Conservation (phyloP, 2,113 vertebrate genomes). For the Catharus fuscescens region DNA sequence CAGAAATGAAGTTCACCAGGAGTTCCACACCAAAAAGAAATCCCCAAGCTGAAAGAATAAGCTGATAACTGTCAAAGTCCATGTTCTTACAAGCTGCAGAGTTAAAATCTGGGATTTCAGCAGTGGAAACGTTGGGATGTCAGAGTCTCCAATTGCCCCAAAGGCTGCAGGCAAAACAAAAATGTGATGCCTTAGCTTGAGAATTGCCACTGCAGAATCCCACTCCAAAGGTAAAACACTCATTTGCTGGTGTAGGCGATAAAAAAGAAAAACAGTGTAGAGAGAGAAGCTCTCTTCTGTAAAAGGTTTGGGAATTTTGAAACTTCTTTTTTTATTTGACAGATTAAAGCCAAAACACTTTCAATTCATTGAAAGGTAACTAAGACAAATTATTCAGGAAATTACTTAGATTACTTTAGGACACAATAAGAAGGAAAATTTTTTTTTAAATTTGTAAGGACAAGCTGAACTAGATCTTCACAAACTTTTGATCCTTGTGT, state of each 20-base stretch:
- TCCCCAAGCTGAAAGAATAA: neutral
- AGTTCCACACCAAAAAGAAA: neutral
- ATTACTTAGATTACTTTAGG: neutral
- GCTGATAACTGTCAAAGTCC: constrained; percentile 3
- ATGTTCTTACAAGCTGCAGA: neutral
- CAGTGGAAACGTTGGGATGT: neutral
- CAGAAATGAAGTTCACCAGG: neutral
- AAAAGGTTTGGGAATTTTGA: neutral
- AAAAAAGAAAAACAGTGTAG: neutral
- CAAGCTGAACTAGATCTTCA: neutral
- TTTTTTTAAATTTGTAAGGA: neutral
- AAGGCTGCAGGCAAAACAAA: neutral
- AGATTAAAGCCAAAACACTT: neutral
- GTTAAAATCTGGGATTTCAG: neutral
- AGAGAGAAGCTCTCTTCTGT: neutral
- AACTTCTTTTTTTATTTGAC: neutral
- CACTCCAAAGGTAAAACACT: neutral
- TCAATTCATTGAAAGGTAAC: neutral
- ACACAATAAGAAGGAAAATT: accelerated
- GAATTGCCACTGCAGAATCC: neutral
- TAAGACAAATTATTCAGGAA: neutral
- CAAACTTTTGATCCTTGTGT: neutral
- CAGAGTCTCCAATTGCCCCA: neutral
- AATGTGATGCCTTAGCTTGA: neutral
- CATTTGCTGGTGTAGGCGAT: neutral